Conservation (phyloP, 2,797 vertebrate genomes). For the Morelia viridis region DNA sequence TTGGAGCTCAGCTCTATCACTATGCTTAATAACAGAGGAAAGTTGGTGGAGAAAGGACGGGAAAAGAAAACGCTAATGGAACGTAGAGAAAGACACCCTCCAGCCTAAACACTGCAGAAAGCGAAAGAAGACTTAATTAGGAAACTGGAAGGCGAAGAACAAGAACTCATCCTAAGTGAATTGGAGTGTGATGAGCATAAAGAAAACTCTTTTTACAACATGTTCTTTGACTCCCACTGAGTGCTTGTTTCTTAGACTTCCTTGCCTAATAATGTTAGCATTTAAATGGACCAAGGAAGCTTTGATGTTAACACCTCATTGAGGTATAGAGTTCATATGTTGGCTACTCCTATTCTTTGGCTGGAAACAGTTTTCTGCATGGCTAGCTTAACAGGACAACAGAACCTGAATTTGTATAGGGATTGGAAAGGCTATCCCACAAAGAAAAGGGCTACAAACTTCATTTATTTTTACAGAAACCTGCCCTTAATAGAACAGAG, state of each 20-base stretch:
- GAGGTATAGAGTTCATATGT: constrained; percentile 74
- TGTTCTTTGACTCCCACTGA: constrained; percentile 74
- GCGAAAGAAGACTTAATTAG: constrained; percentile 72
- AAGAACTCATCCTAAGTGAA: constrained; percentile 72
- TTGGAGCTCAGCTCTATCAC: constrained; percentile 65
- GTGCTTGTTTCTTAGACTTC: constrained; percentile 74
- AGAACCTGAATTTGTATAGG: constrained; percentile 71
- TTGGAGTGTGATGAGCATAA: constrained; percentile 70
- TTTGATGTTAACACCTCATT: constrained; percentile 77
- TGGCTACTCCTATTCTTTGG: constrained; percentile 71
- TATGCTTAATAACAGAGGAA: constrained; percentile 56
- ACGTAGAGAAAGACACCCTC: constrained; percentile 49
- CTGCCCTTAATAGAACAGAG: constrained; percentile 70
- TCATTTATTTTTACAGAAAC: constrained; percentile 71
- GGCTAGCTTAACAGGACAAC: constrained; percentile 73
- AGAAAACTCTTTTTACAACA: constrained; percentile 72
- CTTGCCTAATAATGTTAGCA: constrained; percentile 74
- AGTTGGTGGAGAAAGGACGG: constrained; percentile 57
- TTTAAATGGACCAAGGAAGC: constrained; percentile 71
- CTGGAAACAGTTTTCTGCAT: constrained; percentile 72
- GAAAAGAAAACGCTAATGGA: constrained; percentile 64
- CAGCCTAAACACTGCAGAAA: constrained; percentile 69
- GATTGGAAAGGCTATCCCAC: constrained; percentile 70
- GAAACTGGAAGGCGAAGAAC: constrained; percentile 66
- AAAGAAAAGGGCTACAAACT: constrained; percentile 75